phyloP scores from a whole-genome alignment of 2,113 vertebrate species.

The Apeltes quadracus region DNA sequence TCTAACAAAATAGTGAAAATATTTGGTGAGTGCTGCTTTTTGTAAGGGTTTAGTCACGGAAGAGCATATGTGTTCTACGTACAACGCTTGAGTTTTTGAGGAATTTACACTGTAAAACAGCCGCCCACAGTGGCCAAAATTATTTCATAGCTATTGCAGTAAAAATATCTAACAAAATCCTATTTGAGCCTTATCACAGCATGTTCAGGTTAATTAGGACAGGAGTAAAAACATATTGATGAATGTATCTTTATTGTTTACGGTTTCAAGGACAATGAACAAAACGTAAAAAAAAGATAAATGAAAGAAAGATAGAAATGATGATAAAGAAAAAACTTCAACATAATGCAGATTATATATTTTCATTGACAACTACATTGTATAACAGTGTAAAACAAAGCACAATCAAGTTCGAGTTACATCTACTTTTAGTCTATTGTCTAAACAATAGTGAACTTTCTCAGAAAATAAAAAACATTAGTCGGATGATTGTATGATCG shows the following conservation, averaged over 20 bases:
- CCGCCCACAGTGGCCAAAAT: background rate
- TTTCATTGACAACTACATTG: constrained; percentile 1
- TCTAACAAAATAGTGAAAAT: background rate
- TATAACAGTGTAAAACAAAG: constrained; percentile 16
- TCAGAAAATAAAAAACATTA: constrained; percentile 27
- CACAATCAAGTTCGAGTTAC: constrained; percentile 3
- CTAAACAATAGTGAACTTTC: background rate
- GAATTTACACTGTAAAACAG: background rate
- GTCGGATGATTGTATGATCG: background rate
- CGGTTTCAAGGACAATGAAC: constrained; percentile 16
- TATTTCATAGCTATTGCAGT: background rate
- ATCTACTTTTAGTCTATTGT: background rate
- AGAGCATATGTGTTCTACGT: background rate
- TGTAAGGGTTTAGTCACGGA: background rate
- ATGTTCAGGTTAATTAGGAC: background rate
- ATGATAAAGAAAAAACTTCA: constrained; percentile 4
- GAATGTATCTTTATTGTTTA: constrained; percentile 42
- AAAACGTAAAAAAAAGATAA: constrained; percentile 15
- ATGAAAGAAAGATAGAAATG: background rate
- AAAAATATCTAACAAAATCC: background rate
- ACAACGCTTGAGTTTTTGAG: background rate
- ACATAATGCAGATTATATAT: background rate
- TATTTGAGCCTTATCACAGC: background rate
- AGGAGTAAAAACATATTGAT: background rate
- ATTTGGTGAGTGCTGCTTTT: background rate